Percentiles rank a stretch among this genome's conserved stretches.
These are phyloP conservation scores for Copidosoma aretas DNA, from an alignment of 2,888 invertebrate genomes.

Conservation along the genomic window DNA sequence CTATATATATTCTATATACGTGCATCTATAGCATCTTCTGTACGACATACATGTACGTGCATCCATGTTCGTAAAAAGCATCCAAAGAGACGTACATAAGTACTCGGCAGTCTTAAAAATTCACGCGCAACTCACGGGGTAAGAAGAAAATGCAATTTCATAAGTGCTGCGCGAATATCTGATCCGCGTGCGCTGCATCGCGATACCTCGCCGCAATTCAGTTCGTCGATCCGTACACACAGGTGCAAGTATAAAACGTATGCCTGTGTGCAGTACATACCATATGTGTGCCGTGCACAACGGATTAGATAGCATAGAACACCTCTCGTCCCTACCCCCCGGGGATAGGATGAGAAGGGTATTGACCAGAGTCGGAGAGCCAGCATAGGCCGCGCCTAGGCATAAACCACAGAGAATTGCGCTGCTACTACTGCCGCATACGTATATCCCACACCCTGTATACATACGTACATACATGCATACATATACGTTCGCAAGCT, in stretches of 20 bases:
- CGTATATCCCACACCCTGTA: background rate
- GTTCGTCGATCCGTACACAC: background rate
- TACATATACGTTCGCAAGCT: background rate
- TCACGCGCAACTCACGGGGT: background rate
- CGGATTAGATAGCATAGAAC: constrained; percentile 48
- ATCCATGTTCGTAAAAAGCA: background rate
- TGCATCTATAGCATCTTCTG: too few relatives aligned
- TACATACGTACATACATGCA: too few relatives aligned
- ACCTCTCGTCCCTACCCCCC: background rate
- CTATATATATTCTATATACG: too few relatives aligned
- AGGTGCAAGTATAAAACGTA: too few relatives aligned
- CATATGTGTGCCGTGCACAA: constrained; percentile 20
- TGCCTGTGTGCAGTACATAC: too few relatives aligned
- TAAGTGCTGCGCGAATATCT: constrained; percentile 38
- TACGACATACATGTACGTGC: too few relatives aligned
- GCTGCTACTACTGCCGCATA: constrained; percentile 40
- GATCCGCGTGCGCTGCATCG: constrained; percentile 1
- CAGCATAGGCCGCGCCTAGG: constrained; percentile 56
- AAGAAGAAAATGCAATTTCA: constrained; percentile 44
- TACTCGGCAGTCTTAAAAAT: too few relatives aligned
- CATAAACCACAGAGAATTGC: constrained; percentile 60
- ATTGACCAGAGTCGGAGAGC: constrained; percentile 48
- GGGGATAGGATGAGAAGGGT: constrained; percentile 32
- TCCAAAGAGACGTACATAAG: too few relatives aligned
- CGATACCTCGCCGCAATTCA: background rate